These are phyloP conservation scores for Tillus elongatus DNA, from an alignment of 2,888 invertebrate species.

Conservation along the genomic window DNA sequence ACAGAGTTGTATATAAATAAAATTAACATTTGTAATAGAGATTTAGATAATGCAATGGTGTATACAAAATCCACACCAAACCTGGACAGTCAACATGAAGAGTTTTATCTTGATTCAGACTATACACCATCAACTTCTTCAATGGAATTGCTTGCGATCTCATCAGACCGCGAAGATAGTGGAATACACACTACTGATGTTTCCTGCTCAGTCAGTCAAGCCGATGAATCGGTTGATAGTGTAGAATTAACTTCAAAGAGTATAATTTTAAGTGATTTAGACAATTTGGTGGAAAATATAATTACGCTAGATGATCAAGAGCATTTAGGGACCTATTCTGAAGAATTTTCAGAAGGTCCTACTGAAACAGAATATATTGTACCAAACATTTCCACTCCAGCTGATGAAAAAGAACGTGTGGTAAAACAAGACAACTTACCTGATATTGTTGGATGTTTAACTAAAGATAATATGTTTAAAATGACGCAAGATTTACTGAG, in stretches of 20 bases:
- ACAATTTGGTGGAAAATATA: too few relatives aligned
- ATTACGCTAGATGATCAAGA: neutral
- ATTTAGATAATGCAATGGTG: slow-evolving; percentile 39
- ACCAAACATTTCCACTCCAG: slow-evolving; percentile 8
- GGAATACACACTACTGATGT: slow-evolving; percentile 73
- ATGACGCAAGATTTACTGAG: slow-evolving; percentile 32
- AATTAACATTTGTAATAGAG: slow-evolving; percentile 35
- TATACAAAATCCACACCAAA: slow-evolving; percentile 25
- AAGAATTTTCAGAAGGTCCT: too few relatives aligned
- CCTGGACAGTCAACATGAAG: slow-evolving; percentile 53
- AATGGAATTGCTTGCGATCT: slow-evolving; percentile 51
- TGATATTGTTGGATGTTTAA: slow-evolving; percentile 16
- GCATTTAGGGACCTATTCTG: neutral
- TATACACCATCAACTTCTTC: slow-evolving; percentile 48
- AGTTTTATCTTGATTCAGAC: slow-evolving; percentile 39
- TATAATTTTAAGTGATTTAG: too few relatives aligned
- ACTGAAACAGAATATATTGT: slow-evolving; percentile 13
- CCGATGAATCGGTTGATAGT: slow-evolving; percentile 60
- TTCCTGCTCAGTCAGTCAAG: slow-evolving; percentile 63
- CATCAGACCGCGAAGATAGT: slow-evolving; percentile 63
- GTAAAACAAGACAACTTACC: slow-evolving; percentile 5
- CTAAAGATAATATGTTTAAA: slow-evolving; percentile 28
- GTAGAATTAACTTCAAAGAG: slow-evolving; percentile 31
- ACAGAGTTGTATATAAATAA: slow-evolving; percentile 43
- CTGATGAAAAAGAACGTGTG: too few relatives aligned